A percentile compares a stretch with the other conserved stretches of the same genome.
phyloP scores from a whole-genome alignment of 2,797 vertebrate species.

The Notolepis coatsorum region DNA sequence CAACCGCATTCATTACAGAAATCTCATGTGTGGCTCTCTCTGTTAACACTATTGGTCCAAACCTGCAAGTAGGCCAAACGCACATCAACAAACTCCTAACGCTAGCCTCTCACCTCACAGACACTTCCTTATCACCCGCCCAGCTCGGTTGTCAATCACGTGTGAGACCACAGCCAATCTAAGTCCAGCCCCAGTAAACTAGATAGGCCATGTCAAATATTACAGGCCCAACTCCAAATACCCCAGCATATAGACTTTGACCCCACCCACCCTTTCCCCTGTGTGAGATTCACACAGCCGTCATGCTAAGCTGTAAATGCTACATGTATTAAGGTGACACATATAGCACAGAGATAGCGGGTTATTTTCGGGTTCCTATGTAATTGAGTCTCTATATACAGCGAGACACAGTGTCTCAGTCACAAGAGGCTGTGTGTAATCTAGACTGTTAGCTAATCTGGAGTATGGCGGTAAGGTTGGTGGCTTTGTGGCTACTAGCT shows the following conservation, averaged over 20 bases:
- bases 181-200: slow-evolving; percentile 60
- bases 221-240: slow-evolving; percentile 60
- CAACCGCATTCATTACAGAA: slow-evolving; percentile 9
- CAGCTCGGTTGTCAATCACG: slow-evolving; percentile 38
- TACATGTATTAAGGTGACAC: slow-evolving; percentile 13
- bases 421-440: neutral
- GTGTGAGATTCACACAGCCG: slow-evolving; percentile 20
- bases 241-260: slow-evolving; percentile 26
- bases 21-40: slow-evolving; percentile 45
- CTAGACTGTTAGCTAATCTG: slow-evolving; percentile 19
- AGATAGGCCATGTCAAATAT: slow-evolving; percentile 67
- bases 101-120: slow-evolving; percentile 31
- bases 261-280: slow-evolving; percentile 10
- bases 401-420: neutral
- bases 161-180: slow-evolving; percentile 44
- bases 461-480: slow-evolving; percentile 7
- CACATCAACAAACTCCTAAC: slow-evolving; percentile 40
- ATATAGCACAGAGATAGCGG: slow-evolving; percentile 32
- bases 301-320: slow-evolving; percentile 9
- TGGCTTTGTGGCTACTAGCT: neutral
- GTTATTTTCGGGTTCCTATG: slow-evolving; percentile 36
- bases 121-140: slow-evolving; percentile 52
- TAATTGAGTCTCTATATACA: neutral
- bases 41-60: slow-evolving; percentile 32
- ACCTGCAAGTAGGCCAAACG: slow-evolving; percentile 31